Conservation (phyloP, 1,140 invertebrate genomes). For the Augochlora pura region DNA sequence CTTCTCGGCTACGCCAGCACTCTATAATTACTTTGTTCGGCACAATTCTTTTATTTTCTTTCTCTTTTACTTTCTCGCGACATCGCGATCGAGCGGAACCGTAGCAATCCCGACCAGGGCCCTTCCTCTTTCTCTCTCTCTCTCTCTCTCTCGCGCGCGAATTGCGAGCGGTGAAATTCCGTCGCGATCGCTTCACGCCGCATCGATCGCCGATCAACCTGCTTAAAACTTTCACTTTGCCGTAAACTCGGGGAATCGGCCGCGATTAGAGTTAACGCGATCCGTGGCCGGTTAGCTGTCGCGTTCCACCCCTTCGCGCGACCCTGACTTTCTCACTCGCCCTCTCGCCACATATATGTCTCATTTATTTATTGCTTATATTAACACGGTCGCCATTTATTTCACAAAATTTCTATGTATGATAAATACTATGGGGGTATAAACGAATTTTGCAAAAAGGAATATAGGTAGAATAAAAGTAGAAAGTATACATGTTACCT, state of each 20-base stretch:
- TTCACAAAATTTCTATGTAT: no score
- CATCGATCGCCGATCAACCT: not conserved
- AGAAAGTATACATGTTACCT: no score
- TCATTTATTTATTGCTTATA: no score
- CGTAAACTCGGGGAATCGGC: not conserved
- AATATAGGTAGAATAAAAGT: no score
- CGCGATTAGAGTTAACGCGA: not conserved
- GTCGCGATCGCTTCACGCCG: not conserved
- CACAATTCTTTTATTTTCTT: constrained; percentile 65
- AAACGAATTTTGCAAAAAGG: no score
- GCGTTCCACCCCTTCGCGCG: no score
- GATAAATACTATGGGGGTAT: no score
- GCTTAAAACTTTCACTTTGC: constrained; percentile 2
- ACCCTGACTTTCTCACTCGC: no score
- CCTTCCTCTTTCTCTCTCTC: no score
- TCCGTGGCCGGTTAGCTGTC: not conserved
- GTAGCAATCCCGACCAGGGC: not conserved
- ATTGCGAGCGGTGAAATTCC: constrained; percentile 1
- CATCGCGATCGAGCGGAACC: constrained; percentile 12
- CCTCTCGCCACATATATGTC: no score
- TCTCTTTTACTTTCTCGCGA: constrained; percentile 21
- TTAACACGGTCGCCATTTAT: no score
- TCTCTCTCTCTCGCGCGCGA: no score
- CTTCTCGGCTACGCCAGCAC: constrained; percentile 53
- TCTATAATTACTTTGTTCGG: constrained; percentile 70